Base-by-base conservation (phyloP, 2,113 vertebrate genomes). In the Phalacrocorax carbo region DNA sequence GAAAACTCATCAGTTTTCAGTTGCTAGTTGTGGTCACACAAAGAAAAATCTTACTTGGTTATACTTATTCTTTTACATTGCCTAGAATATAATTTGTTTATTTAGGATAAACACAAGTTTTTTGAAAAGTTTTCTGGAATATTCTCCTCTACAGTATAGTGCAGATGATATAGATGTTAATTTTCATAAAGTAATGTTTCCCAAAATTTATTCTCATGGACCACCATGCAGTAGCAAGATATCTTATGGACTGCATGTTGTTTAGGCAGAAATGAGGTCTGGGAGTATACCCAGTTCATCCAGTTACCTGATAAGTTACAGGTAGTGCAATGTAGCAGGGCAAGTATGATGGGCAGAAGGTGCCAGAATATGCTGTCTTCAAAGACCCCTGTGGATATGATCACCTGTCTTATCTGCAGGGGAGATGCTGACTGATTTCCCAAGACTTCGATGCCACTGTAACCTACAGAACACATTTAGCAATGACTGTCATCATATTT, bases 171-270 rank as follows among this genome's bases (percentile, higher is more conserved):
- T 5, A 20, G 9, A 62, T 51, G 23, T 44, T 51, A 52, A 49
- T 69, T 66, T 80, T 72, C 27, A 40, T 52, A 44, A 57, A 44
- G 22, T 36, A 76, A 32, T 29, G 15, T 21, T 55, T 77, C 42
- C 26, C 4, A 82, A 82, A 64, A 5, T 25, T 68, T 68, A 19
- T 87, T 62, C 30, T 78, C 21, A 62, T 19, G 38, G 38, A 22
- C 0, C 1, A 29, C 27, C 32, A 62, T 10, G 6, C 5, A 57
- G 13, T 21, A 80, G 29, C 22, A 91, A 81, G 21, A 3, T 19
- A 27, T 49, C 9, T 42, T 7, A 32, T 0, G 1, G 40, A 20
- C 11, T 16, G 3, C 14, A 9, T 23, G 11, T 2, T 44, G 5
- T 42, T 77, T 14, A 29, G 29, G 10, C 9, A 86, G 79, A 88